Conservation (phyloP, 1,140 invertebrate genomes). For the Octopus bimaculoides region DNA sequence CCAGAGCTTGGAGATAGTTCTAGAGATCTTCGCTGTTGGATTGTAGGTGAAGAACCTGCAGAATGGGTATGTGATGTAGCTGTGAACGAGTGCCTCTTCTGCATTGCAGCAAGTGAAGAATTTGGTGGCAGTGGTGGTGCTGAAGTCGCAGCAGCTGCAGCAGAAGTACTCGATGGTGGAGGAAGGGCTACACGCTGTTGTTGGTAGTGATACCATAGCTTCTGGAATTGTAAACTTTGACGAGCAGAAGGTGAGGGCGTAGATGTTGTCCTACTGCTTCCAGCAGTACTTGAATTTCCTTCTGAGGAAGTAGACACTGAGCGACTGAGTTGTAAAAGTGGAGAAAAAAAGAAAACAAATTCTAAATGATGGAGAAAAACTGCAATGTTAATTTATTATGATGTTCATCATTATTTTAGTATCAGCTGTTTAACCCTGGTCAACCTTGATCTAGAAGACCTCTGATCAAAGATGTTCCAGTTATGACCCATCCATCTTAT, state of each 20-base stretch:
- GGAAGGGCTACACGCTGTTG: conserved; percentile 14
- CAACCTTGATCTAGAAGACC: no score
- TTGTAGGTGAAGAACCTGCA: conserved; percentile 24
- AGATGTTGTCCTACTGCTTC: not conserved
- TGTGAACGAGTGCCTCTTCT: conserved; percentile 48
- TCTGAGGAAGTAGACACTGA: no score
- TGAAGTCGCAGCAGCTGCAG: conserved; percentile 9
- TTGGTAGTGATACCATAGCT: not conserved
- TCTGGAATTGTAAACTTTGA: not conserved
- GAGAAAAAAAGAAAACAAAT: no score
- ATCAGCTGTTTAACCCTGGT: no score
- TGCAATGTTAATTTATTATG: no score
- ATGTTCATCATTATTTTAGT: no score
- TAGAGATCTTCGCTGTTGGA: conserved; percentile 36
- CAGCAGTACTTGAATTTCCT: no score
- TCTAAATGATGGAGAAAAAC: no score
- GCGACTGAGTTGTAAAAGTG: no score
- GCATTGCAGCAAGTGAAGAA: conserved; percentile 16
- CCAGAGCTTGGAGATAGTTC: conserved; percentile 23
- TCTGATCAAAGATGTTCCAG: no score
- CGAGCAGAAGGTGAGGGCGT: not conserved
- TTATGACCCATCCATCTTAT: no score
- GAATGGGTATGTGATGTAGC: conserved; percentile 27
- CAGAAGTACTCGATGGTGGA: conserved; percentile 19
- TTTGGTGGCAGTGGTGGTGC: conserved; percentile 13